Conservation (phyloP, 30 jellyfish, hydroid and myxozoan genomes). For the Turritopsis rubra region DNA sequence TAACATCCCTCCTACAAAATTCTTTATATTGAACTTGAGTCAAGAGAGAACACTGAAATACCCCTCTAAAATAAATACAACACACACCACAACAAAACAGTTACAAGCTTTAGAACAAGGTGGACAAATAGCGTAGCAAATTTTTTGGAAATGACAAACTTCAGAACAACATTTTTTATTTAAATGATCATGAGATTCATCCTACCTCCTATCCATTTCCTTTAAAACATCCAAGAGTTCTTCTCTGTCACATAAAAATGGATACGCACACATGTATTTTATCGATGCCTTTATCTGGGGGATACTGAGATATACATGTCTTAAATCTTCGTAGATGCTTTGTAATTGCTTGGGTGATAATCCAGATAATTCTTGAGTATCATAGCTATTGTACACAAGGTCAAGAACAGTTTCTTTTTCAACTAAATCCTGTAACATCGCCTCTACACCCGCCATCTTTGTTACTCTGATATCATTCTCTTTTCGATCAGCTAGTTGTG, state of each 20-base stretch:
- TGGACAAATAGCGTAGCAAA: too few species aligned
- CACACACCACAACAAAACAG: too few species aligned
- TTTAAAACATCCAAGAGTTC: conserved; percentile 61
- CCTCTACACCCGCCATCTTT: conserved; percentile 48
- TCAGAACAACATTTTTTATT: too few species aligned
- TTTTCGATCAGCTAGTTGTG: too few species aligned
- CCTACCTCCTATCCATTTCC: conserved; percentile 85
- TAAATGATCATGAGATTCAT: too few species aligned
- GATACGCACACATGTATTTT: conserved; percentile 45
- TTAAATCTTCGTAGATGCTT: conserved; percentile 27
- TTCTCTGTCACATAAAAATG: conserved; percentile 59
- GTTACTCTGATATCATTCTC: background rate
- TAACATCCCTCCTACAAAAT: too few species aligned
- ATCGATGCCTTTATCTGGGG: conserved; percentile 67
- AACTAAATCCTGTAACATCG: conserved; percentile 19
- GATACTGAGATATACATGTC: conserved; percentile 42
- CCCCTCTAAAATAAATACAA: too few species aligned
- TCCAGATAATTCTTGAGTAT: conserved; percentile 53
- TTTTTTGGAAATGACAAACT: too few species aligned
- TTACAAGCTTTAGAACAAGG: too few species aligned
- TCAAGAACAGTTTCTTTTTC: conserved; percentile 49
- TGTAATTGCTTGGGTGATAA: conserved; percentile 59
- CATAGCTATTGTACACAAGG: conserved; percentile 46
- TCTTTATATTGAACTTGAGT: too few species aligned
- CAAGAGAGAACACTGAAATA: too few species aligned